These are phyloP conservation scores for Salarias fasciatus DNA, from an alignment of 2,797 vertebrate genomes.

Conservation along the genomic window DNA sequence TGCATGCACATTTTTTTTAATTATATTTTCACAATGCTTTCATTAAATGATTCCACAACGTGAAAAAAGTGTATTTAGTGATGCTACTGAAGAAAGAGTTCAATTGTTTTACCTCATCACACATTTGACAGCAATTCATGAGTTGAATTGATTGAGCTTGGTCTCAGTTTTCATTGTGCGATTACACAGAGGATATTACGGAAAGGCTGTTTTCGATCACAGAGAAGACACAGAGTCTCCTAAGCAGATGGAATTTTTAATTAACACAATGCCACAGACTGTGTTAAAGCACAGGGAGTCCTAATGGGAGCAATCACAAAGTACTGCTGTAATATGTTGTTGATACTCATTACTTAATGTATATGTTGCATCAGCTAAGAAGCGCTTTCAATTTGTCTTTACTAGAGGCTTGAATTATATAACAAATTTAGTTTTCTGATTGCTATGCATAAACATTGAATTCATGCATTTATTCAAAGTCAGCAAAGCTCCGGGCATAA, in stretches of 20 bases:
- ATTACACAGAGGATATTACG: conserved; percentile 67
- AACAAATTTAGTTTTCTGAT: not conserved
- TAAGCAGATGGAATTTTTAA: conserved; percentile 80
- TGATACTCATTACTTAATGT: conserved; percentile 40
- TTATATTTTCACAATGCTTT: not conserved
- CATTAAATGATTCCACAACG: too few relatives aligned
- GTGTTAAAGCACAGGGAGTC: conserved; percentile 54
- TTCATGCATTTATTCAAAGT: conserved; percentile 6
- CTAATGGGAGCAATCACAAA: conserved; percentile 54
- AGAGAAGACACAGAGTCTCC: conserved; percentile 62
- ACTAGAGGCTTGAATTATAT: not conserved
- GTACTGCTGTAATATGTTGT: conserved; percentile 34
- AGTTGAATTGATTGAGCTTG: conserved; percentile 69
- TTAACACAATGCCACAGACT: conserved; percentile 73
- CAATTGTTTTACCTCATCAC: conserved; percentile 56
- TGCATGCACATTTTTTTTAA: conserved; percentile 16
- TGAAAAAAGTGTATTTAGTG: not conserved
- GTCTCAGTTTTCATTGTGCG: conserved; percentile 51
- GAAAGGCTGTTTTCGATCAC: conserved; percentile 67
- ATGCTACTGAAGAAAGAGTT: conserved; percentile 33
- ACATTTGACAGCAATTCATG: conserved; percentile 58
- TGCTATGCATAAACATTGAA: not conserved
- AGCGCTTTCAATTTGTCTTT: conserved; percentile 4
- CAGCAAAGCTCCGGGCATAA: not conserved
- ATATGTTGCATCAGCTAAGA: conserved; percentile 21